Percentiles rank a stretch among this genome's conserved stretches.
Conservation (phyloP, 1,140 invertebrate species). For the Brachionus rubens region DNA sequence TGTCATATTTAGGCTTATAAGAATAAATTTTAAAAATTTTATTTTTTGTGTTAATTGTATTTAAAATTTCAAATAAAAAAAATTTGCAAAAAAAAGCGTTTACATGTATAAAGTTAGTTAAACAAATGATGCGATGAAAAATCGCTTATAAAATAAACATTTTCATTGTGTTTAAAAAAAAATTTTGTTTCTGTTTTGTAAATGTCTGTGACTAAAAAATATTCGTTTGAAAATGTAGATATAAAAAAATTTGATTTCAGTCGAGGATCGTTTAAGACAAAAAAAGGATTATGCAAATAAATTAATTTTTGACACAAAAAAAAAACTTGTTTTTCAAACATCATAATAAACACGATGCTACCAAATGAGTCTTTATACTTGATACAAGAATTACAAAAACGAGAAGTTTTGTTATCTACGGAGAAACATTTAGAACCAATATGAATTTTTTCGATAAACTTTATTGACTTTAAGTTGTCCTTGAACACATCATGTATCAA, state of each 20-base stretch:
- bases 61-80: too few species aligned
- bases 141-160: too few species aligned
- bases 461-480: too few species aligned
- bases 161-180: too few species aligned
- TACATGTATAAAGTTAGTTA: too few species aligned
- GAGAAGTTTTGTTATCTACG: neutral
- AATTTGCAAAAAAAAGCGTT: too few species aligned
- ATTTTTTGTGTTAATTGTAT: too few species aligned
- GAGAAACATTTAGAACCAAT: neutral
- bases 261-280: neutral
- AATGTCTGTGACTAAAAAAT: neutral
- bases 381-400: neutral
- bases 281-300: neutral
- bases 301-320: constrained; percentile 6
- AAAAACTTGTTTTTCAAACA: too few species aligned
- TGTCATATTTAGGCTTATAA: too few species aligned
- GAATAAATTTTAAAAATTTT: too few species aligned
- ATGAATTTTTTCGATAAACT: neutral
- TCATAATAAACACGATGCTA: neutral
- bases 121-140: too few species aligned
- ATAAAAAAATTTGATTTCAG: constrained; percentile 1
- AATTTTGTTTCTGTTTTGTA: too few species aligned
- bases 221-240: neutral
- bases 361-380: neutral
- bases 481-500: neutral